Evolutionary conservation across 2,888 invertebrate genomes (phyloP), one percentile per base, ranked within the genome.

Genomic region (Rhopalosiphum nymphaeae): DNA sequence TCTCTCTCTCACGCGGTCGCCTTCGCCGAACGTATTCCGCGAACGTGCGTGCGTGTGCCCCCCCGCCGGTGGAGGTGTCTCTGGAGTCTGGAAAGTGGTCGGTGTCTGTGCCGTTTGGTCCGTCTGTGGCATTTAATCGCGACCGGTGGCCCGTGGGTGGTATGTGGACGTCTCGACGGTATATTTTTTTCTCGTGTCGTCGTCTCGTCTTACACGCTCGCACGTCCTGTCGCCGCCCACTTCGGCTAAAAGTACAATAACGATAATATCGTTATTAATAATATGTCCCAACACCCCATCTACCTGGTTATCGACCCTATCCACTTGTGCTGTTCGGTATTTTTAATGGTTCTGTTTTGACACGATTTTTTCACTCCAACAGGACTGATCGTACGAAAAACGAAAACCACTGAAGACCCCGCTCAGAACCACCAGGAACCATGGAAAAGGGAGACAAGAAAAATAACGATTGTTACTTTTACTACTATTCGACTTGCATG

Each of bases 381-480:
- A 87, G 92, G 61, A 61, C 61, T 13, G 26, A 87, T 29, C 16
- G 5, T 78, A 78, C 49, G 11, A 78, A n/a, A 44, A 16, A 92
- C 84, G 11, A 61, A 61, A 87, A 10, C 13, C 42, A 53, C 42
- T 29, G 11, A n/a, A 92, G 3, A 92, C 86, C 9, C 26, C 49
- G 78, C 42, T 67, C 36, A 91, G 67, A 26, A 92, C 61, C 29
- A 42, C 42, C 29, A 86, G 29, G 25, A 84, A 61, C n/a, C 7
- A 94, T 94, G 94, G 94, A 94, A n/a, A 94, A 92, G 57, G 87
- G 91, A 3, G 97, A 97, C 95, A 97, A 97, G 95, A 97, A 97
- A 96, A 97, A 97, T 96, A 97, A 98, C 96, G 98, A 98, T 96
- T 98, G 98, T 96, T 98, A 98, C 96, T 98, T 98, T 96, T 98